phyloP scores from a whole-genome alignment of 2,113 vertebrate genomes.

The Limanda limanda region DNA sequence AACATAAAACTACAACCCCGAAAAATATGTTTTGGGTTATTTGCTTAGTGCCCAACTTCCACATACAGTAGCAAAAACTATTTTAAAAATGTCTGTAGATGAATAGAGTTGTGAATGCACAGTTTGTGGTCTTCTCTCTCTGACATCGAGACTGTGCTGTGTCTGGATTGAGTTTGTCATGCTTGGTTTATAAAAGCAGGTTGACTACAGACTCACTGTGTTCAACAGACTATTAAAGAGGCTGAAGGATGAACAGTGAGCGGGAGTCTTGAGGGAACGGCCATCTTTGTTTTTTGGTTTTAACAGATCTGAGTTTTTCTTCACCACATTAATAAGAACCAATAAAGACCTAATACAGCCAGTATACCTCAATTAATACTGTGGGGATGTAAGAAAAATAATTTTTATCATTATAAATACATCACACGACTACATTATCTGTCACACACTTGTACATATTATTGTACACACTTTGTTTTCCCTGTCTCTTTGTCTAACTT shows the following conservation, averaged over 20 bases:
- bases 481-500: constrained; percentile 15
- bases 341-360: not conserved
- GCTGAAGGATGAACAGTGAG: constrained; percentile 27
- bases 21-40: no score
- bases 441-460: not conserved
- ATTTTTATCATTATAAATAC: not conserved
- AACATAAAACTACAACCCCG: not conserved
- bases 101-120: no score
- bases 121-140: no score
- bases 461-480: constrained; percentile 1
- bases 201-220: constrained; percentile 20
- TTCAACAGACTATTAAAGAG: constrained; percentile 32
- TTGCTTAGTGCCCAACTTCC: no score
- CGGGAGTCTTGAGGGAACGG: constrained; percentile 14
- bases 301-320: not conserved
- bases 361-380: not conserved
- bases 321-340: not conserved
- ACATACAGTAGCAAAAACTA: no score
- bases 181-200: not conserved
- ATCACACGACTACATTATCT: not conserved
- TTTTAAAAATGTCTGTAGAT: no score
- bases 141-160: no score
- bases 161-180: not conserved
- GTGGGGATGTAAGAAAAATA: not conserved
- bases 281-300: not conserved